Evolutionary conservation across 2,113 vertebrate genomes (phyloP).

Genomic region (Tenebrosternarchus preto): DNA sequence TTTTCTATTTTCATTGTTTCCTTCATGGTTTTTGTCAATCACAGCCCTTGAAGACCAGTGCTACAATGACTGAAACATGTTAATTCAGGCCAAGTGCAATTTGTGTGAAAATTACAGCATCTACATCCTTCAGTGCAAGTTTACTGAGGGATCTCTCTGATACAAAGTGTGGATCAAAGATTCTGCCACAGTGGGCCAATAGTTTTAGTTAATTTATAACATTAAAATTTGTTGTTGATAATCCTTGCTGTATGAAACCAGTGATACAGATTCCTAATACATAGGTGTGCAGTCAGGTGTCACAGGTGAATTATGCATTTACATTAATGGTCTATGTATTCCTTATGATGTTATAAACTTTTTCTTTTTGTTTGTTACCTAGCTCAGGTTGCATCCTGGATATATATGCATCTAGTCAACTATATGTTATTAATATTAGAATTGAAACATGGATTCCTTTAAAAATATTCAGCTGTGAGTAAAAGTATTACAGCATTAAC

Average conservation of each 20-base stretch:
- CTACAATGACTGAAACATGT: neutral
- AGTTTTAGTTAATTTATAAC: neutral
- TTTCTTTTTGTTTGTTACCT: constrained; percentile 7
- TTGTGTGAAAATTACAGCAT: neutral
- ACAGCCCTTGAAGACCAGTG: too few species aligned
- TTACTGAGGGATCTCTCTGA: neutral
- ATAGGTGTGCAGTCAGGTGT: neutral
- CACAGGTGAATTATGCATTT: constrained; percentile 23
- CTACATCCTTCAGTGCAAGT: neutral
- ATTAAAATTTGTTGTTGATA: neutral
- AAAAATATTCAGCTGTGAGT: neutral
- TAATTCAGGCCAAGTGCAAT: neutral
- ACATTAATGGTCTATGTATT: constrained; percentile 26
- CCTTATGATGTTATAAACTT: constrained; percentile 29
- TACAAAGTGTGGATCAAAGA: too few species aligned
- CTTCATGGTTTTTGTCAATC: too few species aligned
- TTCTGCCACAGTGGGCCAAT: neutral
- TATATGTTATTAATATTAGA: neutral
- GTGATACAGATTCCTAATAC: constrained; percentile 6
- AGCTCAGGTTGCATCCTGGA: constrained; percentile 26
- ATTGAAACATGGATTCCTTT: neutral
- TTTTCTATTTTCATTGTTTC: neutral
- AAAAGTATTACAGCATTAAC: neutral
- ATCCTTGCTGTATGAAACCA: neutral
- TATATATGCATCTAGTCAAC: neutral